Base-by-base conservation (phyloP, 2,113 vertebrate genomes). In the Apistogramma diplotaenia region DNA sequence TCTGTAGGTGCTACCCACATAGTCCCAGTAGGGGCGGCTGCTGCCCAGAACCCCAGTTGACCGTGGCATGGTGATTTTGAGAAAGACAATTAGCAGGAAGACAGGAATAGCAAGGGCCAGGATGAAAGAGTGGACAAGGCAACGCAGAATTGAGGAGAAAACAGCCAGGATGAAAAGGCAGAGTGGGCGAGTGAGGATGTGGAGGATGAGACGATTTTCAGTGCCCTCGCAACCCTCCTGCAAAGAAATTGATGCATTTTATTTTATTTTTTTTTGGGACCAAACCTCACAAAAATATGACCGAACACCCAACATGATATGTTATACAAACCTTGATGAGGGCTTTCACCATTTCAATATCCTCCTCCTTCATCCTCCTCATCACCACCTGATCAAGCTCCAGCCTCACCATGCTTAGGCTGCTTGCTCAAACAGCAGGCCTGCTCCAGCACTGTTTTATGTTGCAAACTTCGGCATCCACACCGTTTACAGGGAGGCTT, bases 201-300 rank as follows among this genome's bases (percentile, higher is more conserved):
- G 95, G 13, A 97, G 94, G 80, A 96, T 95, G 85, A 97, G 94
- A 0, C 96, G 96, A 92, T 97, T 97, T 67, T 97, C 96, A 0
- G 94, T 96, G 77, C 97, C 96, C 88, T 96, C 95, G 12, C 96
- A 95, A 15, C 96, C 96, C 60, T 96, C 96, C 96, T 97, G 78
- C 15, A 84, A 54, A 70, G 23, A 84, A 56, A 80, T 10, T 0
- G 6, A 40, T 2, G 13, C 5, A 21, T 8, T 27, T 35, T n/a
- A n/a, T n/a, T n/a, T n/a, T n/a, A 1, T 31, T 65, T 16, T 46
- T 70, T 70, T 29, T 1, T 15, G 13, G 18, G 4, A 9, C 49
- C 6, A 33, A 6, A 0, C 18, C 25, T 33, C n/a, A 49, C 8
- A 29, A 15, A 21, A 16, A 29, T 51, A 0, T 51, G 43, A 25